Conservation (phyloP, 2,113 vertebrate genomes). For the Etheostoma spectabile region DNA sequence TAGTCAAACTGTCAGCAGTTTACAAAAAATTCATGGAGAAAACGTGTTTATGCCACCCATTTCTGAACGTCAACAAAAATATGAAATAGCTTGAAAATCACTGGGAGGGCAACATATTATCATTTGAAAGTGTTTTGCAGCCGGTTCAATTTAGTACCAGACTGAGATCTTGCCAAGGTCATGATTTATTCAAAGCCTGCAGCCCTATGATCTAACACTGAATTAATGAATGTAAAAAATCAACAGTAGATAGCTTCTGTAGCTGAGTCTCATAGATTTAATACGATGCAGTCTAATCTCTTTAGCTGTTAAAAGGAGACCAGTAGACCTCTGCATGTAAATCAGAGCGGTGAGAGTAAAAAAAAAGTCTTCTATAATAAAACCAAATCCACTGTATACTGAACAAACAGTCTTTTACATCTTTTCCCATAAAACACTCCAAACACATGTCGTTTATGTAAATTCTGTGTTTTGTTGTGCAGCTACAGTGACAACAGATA, state of each 20-base stretch:
- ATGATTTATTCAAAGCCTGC: slow-evolving; percentile 59
- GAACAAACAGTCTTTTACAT: slow-evolving; percentile 16
- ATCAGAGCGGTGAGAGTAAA: slow-evolving; percentile 2
- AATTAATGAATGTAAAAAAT: slow-evolving; percentile 49
- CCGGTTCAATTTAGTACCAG: slow-evolving; percentile 31
- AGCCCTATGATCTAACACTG: slow-evolving; percentile 41
- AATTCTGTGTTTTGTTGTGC: neutral
- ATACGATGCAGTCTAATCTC: slow-evolving; percentile 20
- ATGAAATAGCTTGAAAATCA: slow-evolving; percentile 16
- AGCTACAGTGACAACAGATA: neutral
- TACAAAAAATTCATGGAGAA: neutral
- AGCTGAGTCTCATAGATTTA: slow-evolving; percentile 18
- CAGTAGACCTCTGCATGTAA: slow-evolving; percentile 22
- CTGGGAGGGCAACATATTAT: slow-evolving; percentile 35
- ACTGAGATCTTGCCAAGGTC: slow-evolving; percentile 37
- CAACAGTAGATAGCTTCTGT: slow-evolving; percentile 3
- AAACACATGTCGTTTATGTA: slow-evolving; percentile 11
- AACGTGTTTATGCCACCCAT: neutral
- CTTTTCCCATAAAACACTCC: slow-evolving; percentile 10
- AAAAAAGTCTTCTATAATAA: slow-evolving; percentile 19
- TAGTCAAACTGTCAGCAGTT: neutral
- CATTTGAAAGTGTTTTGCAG: slow-evolving; percentile 45
- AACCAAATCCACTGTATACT: slow-evolving; percentile 12
- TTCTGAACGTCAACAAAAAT: slow-evolving; percentile 26
- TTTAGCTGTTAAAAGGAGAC: slow-evolving; percentile 13